Base-by-base conservation (phyloP, 2,113 vertebrate genomes). In the Zootoca vivipara region DNA sequence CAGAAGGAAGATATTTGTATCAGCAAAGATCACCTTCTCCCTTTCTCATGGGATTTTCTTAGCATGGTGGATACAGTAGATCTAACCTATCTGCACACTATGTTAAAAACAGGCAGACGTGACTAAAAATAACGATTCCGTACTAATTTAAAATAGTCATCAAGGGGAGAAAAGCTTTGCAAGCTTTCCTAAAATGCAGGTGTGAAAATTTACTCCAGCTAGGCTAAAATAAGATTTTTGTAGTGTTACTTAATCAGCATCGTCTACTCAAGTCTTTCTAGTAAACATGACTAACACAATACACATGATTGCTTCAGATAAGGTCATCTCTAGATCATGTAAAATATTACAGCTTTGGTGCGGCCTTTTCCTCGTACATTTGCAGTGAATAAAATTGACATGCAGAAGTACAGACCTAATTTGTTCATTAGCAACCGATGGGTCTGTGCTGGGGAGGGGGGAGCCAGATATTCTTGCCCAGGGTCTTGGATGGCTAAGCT, bases 121-220 rank as follows among this genome's bases (percentile, higher is more conserved):
- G 42, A 46, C 90, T 89, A 92, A 93, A 91, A 10, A 1, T 69
- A 91, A 26, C 10, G 28, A 90, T 88, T 92, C 84, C 83, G 88
- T 80, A 92, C 81, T 88, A 22, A 56, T 94, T 89, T 94, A 83
- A 91, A 30, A 79, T 33, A 90, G 10, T 91, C 52, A 87, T 28
- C 78, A 87, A 85, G 92, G 89, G 0, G 62, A 92, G 18, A 20
- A 74, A 91, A 94, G 93, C 83, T 95, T 85, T 65, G 79, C 91
- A 90, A 93, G 78, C 22, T 87, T 95, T 95, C 90, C 91, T 93
- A 85, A 96, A 93, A 88, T 80, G 79, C 88, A 91, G 85, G 94
- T 93, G 90, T 79, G 78, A 90, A 93, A 90, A 95, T n/a, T 82
- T 0, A 91, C 85, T 91, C 90, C 92, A 92, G 82, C 0, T 46